phyloP scores from a whole-genome alignment of 2,888 invertebrate genomes.

The Emmelina monodactyla region DNA sequence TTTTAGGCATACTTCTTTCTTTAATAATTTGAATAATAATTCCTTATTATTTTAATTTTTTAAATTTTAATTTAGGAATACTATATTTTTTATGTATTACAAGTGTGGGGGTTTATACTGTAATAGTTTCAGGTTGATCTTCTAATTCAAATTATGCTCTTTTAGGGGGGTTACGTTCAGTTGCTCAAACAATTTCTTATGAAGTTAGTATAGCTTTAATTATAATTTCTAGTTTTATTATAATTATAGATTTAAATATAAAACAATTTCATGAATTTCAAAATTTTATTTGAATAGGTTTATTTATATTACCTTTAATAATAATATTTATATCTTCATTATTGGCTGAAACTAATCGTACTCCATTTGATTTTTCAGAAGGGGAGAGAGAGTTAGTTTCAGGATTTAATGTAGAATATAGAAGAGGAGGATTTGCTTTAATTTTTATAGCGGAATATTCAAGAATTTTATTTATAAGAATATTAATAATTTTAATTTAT shows the following conservation, averaged over 20 bases:
- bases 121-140: conserved; percentile 67
- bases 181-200: conserved; percentile 81
- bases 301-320: conserved; percentile 61
- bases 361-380: conserved; percentile 82
- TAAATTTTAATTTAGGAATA: conserved; percentile 22
- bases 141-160: conserved; percentile 78
- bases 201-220: conserved; percentile 75
- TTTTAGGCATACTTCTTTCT: conserved; percentile 66
- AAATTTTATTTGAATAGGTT: conserved; percentile 57
- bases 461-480: conserved; percentile 73
- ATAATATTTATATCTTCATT: conserved; percentile 67
- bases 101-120: conserved; percentile 1
- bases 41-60: conserved; percentile 62
- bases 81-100: conserved; percentile 1
- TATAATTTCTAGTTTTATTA: conserved; percentile 66
- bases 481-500: conserved; percentile 68
- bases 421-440: conserved; percentile 74
- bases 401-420: conserved; percentile 82
- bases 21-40: conserved; percentile 67
- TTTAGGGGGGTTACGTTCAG: conserved; percentile 71
- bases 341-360: conserved; percentile 76
- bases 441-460: conserved; percentile 77
- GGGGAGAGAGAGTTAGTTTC: conserved; percentile 81
- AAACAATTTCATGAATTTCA: conserved; percentile 56
- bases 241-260: conserved; percentile 66